Conservation (phyloP, 1,140 invertebrate species). For the Trichonephila clavata region DNA sequence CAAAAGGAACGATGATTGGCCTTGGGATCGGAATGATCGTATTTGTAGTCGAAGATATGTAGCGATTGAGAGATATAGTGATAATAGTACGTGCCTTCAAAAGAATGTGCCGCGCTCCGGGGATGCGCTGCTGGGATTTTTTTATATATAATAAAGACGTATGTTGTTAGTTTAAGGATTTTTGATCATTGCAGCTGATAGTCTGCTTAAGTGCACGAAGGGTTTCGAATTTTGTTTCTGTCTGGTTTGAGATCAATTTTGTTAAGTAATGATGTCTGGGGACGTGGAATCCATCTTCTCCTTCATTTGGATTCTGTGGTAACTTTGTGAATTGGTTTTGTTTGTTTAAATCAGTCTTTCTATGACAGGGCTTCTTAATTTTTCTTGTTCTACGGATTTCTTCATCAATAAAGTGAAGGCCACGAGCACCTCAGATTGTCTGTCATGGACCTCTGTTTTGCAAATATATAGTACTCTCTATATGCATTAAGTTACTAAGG, state of each 20-base stretch:
- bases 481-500: too few species aligned
- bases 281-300: too few species aligned
- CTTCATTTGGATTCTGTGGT: too few species aligned
- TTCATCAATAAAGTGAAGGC: too few species aligned
- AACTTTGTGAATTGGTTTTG: too few species aligned
- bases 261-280: too few species aligned
- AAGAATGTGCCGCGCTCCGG: neutral
- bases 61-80: neutral
- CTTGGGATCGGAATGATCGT: neutral
- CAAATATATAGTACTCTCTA: too few species aligned
- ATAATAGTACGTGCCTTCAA: neutral
- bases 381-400: too few species aligned
- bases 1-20: neutral
- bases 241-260: neutral
- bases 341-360: too few species aligned
- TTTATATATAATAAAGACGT: neutral
- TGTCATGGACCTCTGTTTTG: too few species aligned
- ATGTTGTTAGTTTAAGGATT: neutral
- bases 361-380: too few species aligned
- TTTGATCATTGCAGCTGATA: neutral
- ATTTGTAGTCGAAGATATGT: neutral
- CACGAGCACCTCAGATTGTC: too few species aligned
- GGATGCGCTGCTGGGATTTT: neutral
- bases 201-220: neutral
- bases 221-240: neutral